Percentiles rank a stretch among this genome's conserved stretches.
phyloP scores from a whole-genome alignment of 1,140 invertebrate genomes.

The Drosophila albomicans region DNA sequence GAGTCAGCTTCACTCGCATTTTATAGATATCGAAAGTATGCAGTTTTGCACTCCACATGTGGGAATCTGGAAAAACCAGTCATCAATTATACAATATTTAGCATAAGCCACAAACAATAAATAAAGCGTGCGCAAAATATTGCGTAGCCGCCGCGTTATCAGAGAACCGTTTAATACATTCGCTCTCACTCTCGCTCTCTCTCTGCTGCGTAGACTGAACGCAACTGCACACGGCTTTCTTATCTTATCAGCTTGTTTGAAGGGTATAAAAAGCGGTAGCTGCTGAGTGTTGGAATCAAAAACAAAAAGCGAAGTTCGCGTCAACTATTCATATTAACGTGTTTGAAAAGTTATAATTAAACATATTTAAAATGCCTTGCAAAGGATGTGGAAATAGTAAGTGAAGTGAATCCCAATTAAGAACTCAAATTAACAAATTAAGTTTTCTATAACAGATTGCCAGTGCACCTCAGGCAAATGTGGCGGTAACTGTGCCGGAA shows the following conservation, averaged over 20 bases:
- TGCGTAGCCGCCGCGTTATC: constrained; percentile 14
- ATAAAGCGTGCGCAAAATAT: constrained; percentile 55
- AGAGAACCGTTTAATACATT: not conserved
- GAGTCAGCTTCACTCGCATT: not conserved
- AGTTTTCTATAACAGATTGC: constrained; percentile 45
- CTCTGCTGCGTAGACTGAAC: not conserved
- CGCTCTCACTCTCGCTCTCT: constrained; percentile 44
- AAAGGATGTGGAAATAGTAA: constrained; percentile 76
- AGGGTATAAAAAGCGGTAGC: constrained; percentile 49
- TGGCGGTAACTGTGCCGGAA: constrained; percentile 62
- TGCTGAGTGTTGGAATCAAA: constrained; percentile 6
- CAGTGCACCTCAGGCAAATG: constrained; percentile 70
- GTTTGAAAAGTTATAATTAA: constrained; percentile 9
- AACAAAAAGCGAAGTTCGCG: constrained; percentile 14
- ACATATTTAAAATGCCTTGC: constrained; percentile 62
- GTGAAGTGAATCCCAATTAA: constrained; percentile 7
- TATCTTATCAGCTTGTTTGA: constrained; percentile 52
- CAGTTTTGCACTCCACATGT: constrained; percentile 56
- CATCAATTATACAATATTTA: constrained; percentile 8
- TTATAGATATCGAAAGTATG: constrained; percentile 44
- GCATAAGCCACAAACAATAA: constrained; percentile 14
- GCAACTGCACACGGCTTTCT: constrained; percentile 61
- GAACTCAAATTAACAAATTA: not conserved
- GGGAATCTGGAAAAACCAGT: not conserved
- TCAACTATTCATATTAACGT: not conserved